Evolutionary conservation across 2,113 vertebrate species (phyloP).

Genomic region (Hypanus sabinus): DNA sequence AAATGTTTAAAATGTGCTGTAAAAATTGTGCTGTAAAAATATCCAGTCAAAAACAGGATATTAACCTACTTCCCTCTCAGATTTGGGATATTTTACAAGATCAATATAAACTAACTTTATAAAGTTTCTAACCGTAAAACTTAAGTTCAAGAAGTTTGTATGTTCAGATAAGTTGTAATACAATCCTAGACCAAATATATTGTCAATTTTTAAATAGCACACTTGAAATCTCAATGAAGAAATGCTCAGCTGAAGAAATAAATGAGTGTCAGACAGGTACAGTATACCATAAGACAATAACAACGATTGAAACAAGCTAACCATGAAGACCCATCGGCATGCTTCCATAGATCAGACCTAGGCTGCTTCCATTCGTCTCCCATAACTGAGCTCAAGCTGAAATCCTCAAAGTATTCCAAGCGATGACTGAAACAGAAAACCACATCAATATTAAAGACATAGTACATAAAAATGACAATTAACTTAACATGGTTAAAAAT

Average conservation of each 20-base stretch:
- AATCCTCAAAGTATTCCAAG: conserved; percentile 62
- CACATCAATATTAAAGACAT: conserved; percentile 34
- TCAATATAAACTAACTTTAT: not conserved
- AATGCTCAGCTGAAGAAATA: not conserved
- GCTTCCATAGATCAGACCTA: conserved; percentile 53
- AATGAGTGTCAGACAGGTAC: not conserved
- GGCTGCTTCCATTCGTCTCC: conserved; percentile 60
- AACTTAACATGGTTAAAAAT: not conserved
- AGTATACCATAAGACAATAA: conserved; percentile 11
- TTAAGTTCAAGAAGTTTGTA: not conserved
- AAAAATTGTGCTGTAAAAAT: too few species aligned
- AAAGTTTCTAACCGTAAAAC: not conserved
- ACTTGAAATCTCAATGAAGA: not conserved
- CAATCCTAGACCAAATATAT: not conserved
- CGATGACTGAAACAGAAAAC: conserved; percentile 45
- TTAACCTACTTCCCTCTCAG: not conserved
- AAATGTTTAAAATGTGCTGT: not conserved
- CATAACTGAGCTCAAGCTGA: conserved; percentile 61
- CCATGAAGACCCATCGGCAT: not conserved
- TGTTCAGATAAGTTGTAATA: not conserved
- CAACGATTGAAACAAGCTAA: not conserved
- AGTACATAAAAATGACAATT: not conserved
- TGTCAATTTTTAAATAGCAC: not conserved
- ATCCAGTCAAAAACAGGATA: too few species aligned
- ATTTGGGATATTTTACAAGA: not conserved